phyloP scores from a whole-genome alignment of 2,888 invertebrate genomes.

The Linyphia triangularis region DNA sequence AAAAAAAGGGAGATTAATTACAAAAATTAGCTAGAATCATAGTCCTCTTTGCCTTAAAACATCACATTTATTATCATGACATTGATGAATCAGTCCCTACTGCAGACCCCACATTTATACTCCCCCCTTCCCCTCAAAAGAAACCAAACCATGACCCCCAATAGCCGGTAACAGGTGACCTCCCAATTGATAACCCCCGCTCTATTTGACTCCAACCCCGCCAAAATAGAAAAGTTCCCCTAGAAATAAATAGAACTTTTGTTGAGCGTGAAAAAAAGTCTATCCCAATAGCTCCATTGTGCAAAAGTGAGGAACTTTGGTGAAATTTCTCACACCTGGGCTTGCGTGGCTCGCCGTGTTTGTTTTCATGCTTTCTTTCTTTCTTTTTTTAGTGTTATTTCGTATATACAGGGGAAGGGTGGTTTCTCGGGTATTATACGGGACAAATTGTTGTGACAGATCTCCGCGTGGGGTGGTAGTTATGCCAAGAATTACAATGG shows the following conservation, averaged over 20 bases:
- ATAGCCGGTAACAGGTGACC: slow-evolving; percentile 56
- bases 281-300: slow-evolving; percentile 12
- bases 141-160: slow-evolving; percentile 25
- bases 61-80: no score
- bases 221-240: slow-evolving; percentile 1
- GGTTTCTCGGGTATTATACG: slow-evolving; percentile 70
- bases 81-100: no score
- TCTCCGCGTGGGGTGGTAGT: slow-evolving; percentile 70
- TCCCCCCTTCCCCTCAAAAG: no score
- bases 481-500: slow-evolving; percentile 41
- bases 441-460: slow-evolving; percentile 74
- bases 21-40: no score
- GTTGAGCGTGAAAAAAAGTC: not conserved
- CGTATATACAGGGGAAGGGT: slow-evolving; percentile 37
- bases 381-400: not conserved
- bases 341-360: slow-evolving; percentile 42
- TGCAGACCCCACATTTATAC: no score
- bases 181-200: slow-evolving; percentile 22
- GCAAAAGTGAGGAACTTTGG: slow-evolving; percentile 6
- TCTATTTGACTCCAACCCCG: slow-evolving; percentile 62
- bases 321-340: slow-evolving; percentile 72
- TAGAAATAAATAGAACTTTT: not conserved
- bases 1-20: no score
- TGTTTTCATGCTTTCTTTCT: slow-evolving; percentile 63
- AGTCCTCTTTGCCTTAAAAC: no score